Percentiles rank a stretch among this genome's conserved stretches.
These are phyloP conservation scores for Cryptoleucopteryx plumbea DNA, from an alignment of 2,113 vertebrate species.

Conservation along the genomic window DNA sequence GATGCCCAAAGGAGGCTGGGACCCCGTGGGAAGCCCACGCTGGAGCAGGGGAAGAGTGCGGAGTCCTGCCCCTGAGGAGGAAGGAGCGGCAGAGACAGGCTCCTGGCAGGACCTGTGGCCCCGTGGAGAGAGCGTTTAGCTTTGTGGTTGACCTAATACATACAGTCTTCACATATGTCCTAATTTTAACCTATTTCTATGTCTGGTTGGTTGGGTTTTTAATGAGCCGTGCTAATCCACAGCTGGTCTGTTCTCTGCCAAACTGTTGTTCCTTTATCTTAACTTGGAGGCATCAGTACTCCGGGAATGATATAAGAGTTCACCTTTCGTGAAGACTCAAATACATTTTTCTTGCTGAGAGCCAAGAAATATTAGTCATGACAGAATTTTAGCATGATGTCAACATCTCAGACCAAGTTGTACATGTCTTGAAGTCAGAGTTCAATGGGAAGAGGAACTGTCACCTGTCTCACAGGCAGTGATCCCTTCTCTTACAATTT, in stretches of 20 bases:
- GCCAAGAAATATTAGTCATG: not conserved
- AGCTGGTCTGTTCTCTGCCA: not conserved
- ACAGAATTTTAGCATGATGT: not conserved
- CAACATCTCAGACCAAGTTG: not conserved
- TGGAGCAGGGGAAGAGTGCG: not conserved
- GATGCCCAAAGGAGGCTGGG: not conserved
- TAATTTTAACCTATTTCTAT: not conserved
- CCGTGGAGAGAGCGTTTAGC: not conserved
- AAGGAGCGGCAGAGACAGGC: too few relatives aligned
- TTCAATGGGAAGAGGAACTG: not conserved
- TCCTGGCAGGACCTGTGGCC: not conserved
- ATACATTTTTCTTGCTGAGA: not conserved
- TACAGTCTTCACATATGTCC: not conserved
- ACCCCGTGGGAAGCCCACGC: rapidly evolving
- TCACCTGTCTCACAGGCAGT: not conserved
- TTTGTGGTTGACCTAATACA: not conserved
- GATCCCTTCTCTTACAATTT: not conserved
- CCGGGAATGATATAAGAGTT: not conserved
- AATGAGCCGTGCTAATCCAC: not conserved
- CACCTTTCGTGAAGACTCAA: not conserved
- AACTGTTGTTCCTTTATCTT: not conserved
- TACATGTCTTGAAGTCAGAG: not conserved
- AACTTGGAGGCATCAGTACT: not conserved
- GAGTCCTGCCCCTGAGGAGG: too few relatives aligned
- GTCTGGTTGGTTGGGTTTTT: not conserved